A percentile compares a stretch with the other conserved stretches of the same genome.
Evolutionary conservation across 2,888 invertebrate genomes (phyloP).

Genomic region (Leptopilina myrica): DNA sequence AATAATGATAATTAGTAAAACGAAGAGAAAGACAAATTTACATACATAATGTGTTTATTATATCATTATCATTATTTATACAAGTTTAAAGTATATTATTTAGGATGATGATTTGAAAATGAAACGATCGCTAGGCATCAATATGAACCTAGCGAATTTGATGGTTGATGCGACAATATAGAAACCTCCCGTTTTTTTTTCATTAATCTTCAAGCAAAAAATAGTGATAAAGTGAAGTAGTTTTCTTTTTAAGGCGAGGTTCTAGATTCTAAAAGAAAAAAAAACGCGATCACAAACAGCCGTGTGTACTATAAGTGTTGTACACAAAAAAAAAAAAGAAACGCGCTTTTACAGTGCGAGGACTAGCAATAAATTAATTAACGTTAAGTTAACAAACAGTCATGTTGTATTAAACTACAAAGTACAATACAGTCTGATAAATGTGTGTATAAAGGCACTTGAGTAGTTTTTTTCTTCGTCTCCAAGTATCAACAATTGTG

Average conservation of each 20-base stretch:
- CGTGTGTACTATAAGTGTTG: conserved; percentile 3
- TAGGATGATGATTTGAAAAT: conserved; percentile 32
- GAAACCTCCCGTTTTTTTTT: conserved; percentile 20
- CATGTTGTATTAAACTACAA: conserved; percentile 71
- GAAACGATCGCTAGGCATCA: conserved; percentile 34
- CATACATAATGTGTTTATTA: conserved; percentile 37
- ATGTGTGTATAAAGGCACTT: conserved; percentile 74
- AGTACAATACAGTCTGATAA: conserved; percentile 73
- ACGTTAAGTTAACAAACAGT: conserved; percentile 70
- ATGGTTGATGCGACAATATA: conserved; percentile 4
- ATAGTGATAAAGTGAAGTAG: neutral
- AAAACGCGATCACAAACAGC: conserved; percentile 21
- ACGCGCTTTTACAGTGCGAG: conserved; percentile 13
- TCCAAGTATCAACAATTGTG: conserved; percentile 24
- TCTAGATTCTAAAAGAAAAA: conserved; percentile 2
- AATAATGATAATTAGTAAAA: neutral
- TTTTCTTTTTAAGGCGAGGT: conserved; percentile 3
- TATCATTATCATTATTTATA: conserved; percentile 38
- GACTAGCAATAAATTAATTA: conserved; percentile 69
- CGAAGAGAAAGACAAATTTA: neutral
- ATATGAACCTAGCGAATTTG: conserved; percentile 31
- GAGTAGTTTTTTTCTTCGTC: conserved; percentile 58
- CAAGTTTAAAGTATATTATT: conserved; percentile 24
- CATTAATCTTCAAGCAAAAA: conserved; percentile 15
- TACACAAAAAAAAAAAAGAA: conserved; percentile 1